Percentiles rank a stretch among this genome's conserved stretches.
phyloP scores from a whole-genome alignment of 2,113 vertebrate genomes.

The Tiliqua scincoides region DNA sequence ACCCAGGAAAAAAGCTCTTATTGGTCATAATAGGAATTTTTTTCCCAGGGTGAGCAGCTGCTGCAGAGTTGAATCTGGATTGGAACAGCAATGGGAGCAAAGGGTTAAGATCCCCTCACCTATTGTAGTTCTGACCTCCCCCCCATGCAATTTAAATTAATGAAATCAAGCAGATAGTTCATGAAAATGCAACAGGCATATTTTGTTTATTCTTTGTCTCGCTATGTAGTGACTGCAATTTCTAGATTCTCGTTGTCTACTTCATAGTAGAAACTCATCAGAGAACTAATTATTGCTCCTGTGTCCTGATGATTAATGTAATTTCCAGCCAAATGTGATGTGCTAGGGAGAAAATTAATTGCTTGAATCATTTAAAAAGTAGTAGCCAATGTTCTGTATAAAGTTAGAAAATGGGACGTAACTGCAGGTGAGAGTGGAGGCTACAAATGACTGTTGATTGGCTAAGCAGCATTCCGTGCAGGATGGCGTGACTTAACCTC shows the following conservation, averaged over 20 bases:
- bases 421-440: constrained; percentile 29
- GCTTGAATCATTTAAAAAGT: background rate
- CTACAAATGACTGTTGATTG: constrained; percentile 59
- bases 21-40: too few relatives aligned
- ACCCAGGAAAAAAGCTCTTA: too few relatives aligned
- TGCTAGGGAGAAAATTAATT: background rate
- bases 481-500: constrained; percentile 35
- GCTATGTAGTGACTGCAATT: constrained; percentile 52
- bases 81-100: too few relatives aligned
- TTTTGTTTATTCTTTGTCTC: too few relatives aligned
- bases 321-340: background rate
- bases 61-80: too few relatives aligned
- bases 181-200: too few relatives aligned
- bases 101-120: too few relatives aligned
- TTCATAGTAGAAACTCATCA: constrained; percentile 48
- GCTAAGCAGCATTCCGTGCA: constrained; percentile 38
- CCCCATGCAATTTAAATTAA: too few relatives aligned
- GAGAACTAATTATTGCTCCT: constrained; percentile 50
- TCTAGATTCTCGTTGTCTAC: constrained; percentile 38
- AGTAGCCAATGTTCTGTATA: background rate
- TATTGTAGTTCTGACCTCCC: too few relatives aligned
- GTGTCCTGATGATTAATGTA: constrained; percentile 40
- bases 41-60: too few relatives aligned
- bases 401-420: constrained; percentile 53
- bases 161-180: too few relatives aligned